Conservation (phyloP, 2,797 vertebrate species). For the Chelonia mydas region DNA sequence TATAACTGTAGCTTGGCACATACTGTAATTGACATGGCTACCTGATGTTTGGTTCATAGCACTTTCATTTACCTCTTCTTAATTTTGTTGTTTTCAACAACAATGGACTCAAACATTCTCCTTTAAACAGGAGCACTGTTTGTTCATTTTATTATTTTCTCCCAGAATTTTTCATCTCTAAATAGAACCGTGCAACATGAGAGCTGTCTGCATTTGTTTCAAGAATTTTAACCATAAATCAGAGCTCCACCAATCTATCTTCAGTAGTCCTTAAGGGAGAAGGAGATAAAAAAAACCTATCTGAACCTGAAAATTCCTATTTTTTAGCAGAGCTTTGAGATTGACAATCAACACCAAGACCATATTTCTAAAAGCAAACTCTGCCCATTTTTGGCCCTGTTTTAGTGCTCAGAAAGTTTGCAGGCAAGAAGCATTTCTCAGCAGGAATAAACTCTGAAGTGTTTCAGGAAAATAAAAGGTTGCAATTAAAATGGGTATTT, state of each 20-base stretch:
- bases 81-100: neutral
- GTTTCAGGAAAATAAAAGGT: neutral
- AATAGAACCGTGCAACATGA: neutral
- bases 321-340: neutral
- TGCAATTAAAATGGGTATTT: neutral
- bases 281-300: neutral
- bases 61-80: neutral
- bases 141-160: neutral
- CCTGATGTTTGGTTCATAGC: neutral
- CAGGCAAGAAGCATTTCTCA: neutral
- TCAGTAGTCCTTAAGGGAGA: neutral
- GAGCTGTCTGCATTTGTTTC: constrained; percentile 16
- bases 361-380: neutral
- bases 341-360: neutral
- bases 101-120: neutral
- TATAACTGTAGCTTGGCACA: neutral
- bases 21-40: neutral
- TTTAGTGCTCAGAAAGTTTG: neutral
- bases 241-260: neutral
- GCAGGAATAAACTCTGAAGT: neutral
- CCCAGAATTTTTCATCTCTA: neutral
- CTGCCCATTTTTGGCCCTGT: neutral
- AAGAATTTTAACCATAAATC: neutral
- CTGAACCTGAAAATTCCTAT: neutral
- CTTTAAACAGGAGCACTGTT: neutral